Evolutionary conservation across 2,888 invertebrate genomes (phyloP), one percentile per base, ranked within the genome.

Genomic region (Euspilapteryx auroguttella): DNA sequence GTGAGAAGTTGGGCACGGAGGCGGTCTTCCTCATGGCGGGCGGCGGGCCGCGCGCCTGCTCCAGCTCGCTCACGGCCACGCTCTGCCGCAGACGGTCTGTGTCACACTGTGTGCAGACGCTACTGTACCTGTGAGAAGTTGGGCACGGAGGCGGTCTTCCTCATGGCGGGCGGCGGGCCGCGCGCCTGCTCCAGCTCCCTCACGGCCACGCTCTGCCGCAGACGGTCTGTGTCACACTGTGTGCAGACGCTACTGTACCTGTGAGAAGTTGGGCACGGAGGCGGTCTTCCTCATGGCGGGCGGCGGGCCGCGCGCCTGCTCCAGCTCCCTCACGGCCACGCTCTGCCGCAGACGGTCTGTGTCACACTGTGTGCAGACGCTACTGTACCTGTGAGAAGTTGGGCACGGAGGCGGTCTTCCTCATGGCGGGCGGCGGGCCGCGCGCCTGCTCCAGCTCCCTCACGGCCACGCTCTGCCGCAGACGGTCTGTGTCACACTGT

Each of bases 71-170:
- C 8, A 97, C 93, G 14, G 95, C 94, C 5, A 97, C 96, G 65
- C 88, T 95, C 69, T 98, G 98, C 29, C 98, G 81, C 37, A 99
- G 78, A 34, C 95, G 83, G 66, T 99, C 98, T n/a, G n/a, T n/a
- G n/a, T n/a, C n/a, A n/a, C n/a, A n/a, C n/a, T n/a, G n/a, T n/a
- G n/a, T n/a, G n/a, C n/a, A n/a, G n/a, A n/a, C n/a, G n/a, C 7
- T 3, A 4, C 7, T 27, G 37, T 44, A 91, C 92, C 87, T 94
- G 93, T 34, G 93, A 91, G 80, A 94, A 92, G 79, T 94, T 94
- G 30, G 94, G 94, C 52, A 94, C 94, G 49, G 91, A 92, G 31
- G 90, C 89, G 27, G 94, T 94, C 73, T 94, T 94, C 47, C 94
- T 81, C 89, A 94, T 92, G 32, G 85, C 79, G 47, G 88, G 65